Evolutionary conservation across 2,888 invertebrate species (phyloP), one percentile per base, ranked within the genome.

Genomic region (Trachelus tabidus): DNA sequence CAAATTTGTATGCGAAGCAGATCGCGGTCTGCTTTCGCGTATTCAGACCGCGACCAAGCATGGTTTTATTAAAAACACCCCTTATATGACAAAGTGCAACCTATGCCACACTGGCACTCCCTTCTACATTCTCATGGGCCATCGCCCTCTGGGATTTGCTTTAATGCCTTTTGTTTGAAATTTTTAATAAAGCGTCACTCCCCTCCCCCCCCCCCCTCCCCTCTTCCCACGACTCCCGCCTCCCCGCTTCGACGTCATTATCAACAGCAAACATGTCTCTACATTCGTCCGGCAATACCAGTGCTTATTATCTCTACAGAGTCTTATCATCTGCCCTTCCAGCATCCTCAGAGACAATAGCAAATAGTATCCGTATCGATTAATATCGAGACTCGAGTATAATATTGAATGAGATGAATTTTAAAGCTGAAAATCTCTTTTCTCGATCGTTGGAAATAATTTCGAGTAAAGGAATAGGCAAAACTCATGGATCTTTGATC

Each of bases 131-230:
- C 40, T 75, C 79, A 35, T 40, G 75, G 78, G 76, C 80, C 81
- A 80, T 80, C 80, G 81, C 79, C 79, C 81, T 73, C 77, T 73
- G 73, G 35, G 34, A 35, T 11, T 75, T 75, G 69, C 73, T 79
- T 80, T 82, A 83, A 87, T 85, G 78, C 84, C 85, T 83, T 85
- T 85, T 85, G 84, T 85, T 83, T 83, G 83, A 86, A 84, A 86
- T 84, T 85, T 86, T 88, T 89, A 89, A 89, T 89, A 88, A 88
- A 89, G 84, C 83, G 80, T 56, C 75, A 75, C 30, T 30, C 30
- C 30, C 30, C 69, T 4, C 15, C 37, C 4, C 4, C 33, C 4
- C 3, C 12, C n/a, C n/a, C n/a, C n/a, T n/a, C n/a, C n/a, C n/a
- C n/a, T n/a, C n/a, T n/a, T n/a, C n/a, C n/a, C n/a, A n/a, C n/a